Conservation (phyloP, 1,140 invertebrate species). For the Scaptomyza montana region DNA sequence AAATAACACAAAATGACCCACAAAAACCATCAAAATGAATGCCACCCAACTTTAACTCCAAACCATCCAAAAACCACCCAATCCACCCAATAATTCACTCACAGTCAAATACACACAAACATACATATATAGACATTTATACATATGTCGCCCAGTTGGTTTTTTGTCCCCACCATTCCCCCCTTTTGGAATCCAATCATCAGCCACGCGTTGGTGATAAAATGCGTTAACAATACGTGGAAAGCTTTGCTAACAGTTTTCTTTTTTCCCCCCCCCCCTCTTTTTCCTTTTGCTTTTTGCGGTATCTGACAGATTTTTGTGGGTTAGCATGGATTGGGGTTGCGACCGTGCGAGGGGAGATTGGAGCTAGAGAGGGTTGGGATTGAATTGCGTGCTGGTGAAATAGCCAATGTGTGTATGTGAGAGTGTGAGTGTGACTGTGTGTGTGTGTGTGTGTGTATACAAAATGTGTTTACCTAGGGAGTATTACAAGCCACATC, state of each 20-base stretch:
- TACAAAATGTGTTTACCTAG: not conserved
- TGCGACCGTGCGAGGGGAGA: not conserved
- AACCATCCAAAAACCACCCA: constrained; percentile 7
- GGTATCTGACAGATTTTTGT: constrained; percentile 81
- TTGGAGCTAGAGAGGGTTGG: constrained; percentile 1
- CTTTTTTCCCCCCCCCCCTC: constrained; percentile 34
- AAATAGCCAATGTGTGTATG: constrained; percentile 25
- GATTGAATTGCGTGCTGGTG: constrained; percentile 26
- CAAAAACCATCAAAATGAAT: constrained; percentile 55
- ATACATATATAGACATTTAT: not conserved
- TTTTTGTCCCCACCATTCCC: not conserved
- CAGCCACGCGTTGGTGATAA: constrained; percentile 81
- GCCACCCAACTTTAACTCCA: constrained; percentile 19
- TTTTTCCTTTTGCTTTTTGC: constrained; percentile 56
- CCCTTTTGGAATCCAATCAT: constrained; percentile 73
- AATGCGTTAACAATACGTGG: constrained; percentile 81
- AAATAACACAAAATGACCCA: constrained; percentile 67
- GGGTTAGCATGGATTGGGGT: constrained; percentile 46
- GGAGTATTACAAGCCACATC: constrained; percentile 47
- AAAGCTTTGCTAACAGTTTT: constrained; percentile 77
- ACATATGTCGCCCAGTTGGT: not conserved
- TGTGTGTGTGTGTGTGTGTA: constrained; percentile 4
- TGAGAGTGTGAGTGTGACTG: not conserved
- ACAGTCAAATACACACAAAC: constrained; percentile 2
- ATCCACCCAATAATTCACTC: not conserved